Evolutionary conservation across 2,888 invertebrate species (phyloP).

Genomic region (Gari tellinella): DNA sequence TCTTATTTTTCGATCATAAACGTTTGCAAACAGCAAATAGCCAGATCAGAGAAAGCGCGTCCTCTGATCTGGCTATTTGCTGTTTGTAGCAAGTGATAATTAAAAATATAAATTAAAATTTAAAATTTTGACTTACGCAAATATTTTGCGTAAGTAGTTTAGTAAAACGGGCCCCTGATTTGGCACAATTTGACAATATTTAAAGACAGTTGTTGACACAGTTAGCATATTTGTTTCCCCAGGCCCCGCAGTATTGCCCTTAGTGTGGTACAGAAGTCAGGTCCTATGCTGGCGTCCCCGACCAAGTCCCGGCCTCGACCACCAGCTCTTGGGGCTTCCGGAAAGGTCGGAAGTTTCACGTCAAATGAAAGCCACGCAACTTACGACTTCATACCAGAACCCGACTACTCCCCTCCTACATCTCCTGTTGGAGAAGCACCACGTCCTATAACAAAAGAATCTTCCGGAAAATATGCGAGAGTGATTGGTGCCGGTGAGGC

Average conservation of each 20-base stretch:
- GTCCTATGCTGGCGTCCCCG: conserved; percentile 36
- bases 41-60: too few species aligned
- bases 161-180: too few species aligned
- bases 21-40: too few species aligned
- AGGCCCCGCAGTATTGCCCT: conserved; percentile 21
- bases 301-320: conserved; percentile 51
- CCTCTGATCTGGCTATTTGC: too few species aligned
- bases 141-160: too few species aligned
- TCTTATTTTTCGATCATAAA: too few species aligned
- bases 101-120: too few species aligned
- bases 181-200: too few species aligned
- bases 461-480: conserved; percentile 20
- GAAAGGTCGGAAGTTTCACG: conserved; percentile 24
- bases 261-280: conserved; percentile 51
- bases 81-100: too few species aligned
- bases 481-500: conserved; percentile 4
- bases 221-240: background rate
- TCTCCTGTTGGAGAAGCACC: conserved; percentile 21
- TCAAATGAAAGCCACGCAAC: conserved; percentile 9
- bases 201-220: too few species aligned
- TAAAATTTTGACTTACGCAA: too few species aligned
- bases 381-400: conserved; percentile 53
- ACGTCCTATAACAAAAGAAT: conserved; percentile 15
- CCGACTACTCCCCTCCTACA: conserved; percentile 53
- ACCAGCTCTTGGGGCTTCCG: conserved; percentile 33